These are phyloP conservation scores for Picus viridis DNA, from an alignment of 2,797 vertebrate species.

Conservation along the genomic window DNA sequence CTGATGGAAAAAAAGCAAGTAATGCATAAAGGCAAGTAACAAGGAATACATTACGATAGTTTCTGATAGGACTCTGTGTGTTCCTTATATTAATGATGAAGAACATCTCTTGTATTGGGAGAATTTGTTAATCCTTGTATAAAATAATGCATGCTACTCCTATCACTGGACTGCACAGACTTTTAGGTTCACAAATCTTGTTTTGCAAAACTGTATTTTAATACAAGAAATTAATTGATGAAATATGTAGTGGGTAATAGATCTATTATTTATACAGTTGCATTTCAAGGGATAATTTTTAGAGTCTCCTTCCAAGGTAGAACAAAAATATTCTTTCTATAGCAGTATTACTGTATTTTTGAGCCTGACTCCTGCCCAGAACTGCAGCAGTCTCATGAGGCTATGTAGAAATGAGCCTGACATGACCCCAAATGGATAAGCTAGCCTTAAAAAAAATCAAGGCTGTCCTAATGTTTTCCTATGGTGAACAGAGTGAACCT, in stretches of 20 bases:
- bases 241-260: background rate
- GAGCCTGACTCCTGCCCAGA: background rate
- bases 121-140: background rate
- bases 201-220: conserved; percentile 19
- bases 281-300: background rate
- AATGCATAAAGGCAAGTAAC: background rate
- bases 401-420: background rate
- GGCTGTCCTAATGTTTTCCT: background rate
- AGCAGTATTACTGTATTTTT: background rate
- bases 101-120: background rate
- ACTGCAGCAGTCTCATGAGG: background rate
- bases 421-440: background rate
- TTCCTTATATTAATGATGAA: background rate
- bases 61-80: background rate
- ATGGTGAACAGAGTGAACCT: rapidly evolving
- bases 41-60: background rate
- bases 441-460: background rate
- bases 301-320: background rate
- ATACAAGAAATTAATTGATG: background rate
- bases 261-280: background rate
- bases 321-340: background rate
- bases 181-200: background rate
- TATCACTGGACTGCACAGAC: background rate
- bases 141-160: background rate
- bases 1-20: background rate